phyloP scores from a whole-genome alignment of 1,140 invertebrate genomes.

The Tribolium madens region DNA sequence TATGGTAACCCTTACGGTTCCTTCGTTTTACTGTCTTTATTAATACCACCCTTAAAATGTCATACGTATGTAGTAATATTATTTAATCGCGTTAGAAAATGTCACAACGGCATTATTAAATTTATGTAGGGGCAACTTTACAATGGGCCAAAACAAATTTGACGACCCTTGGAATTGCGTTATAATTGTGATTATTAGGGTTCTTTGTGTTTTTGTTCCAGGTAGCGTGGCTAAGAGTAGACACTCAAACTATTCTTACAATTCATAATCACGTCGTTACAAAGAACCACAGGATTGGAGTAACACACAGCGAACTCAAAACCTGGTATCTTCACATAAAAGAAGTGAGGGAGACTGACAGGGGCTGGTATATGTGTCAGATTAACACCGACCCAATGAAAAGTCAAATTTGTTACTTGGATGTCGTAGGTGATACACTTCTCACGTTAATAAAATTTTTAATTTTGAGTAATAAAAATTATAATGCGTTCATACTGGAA shows the following conservation, averaged over 20 bases:
- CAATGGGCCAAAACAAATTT: constrained; percentile 26
- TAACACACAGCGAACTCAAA: constrained; percentile 83
- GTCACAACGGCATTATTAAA: constrained; percentile 40
- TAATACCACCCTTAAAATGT: constrained; percentile 41
- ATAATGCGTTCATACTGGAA: neutral
- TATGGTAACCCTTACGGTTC: constrained; percentile 4
- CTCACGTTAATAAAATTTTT: neutral
- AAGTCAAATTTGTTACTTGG: constrained; percentile 87
- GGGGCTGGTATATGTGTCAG: constrained; percentile 90
- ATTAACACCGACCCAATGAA: constrained; percentile 95
- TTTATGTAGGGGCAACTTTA: constrained; percentile 19
- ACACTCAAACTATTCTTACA: constrained; percentile 92
- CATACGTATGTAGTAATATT: constrained; percentile 42
- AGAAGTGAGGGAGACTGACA: constrained; percentile 81
- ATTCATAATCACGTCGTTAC: constrained; percentile 90
- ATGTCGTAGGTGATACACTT: constrained; percentile 82
- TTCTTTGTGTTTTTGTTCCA: constrained; percentile 65
- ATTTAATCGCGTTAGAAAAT: constrained; percentile 40
- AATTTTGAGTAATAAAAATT: neutral
- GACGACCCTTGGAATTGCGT: constrained; percentile 14
- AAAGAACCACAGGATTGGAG: constrained; percentile 86
- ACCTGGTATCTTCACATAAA: constrained; percentile 88
- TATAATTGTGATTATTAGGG: constrained; percentile 12
- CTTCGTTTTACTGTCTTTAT: constrained; percentile 27
- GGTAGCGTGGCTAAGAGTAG: constrained; percentile 91